Evolutionary conservation across 1,140 invertebrate species (phyloP), one percentile per base, ranked within the genome.

Genomic region (Telenomus remus): DNA sequence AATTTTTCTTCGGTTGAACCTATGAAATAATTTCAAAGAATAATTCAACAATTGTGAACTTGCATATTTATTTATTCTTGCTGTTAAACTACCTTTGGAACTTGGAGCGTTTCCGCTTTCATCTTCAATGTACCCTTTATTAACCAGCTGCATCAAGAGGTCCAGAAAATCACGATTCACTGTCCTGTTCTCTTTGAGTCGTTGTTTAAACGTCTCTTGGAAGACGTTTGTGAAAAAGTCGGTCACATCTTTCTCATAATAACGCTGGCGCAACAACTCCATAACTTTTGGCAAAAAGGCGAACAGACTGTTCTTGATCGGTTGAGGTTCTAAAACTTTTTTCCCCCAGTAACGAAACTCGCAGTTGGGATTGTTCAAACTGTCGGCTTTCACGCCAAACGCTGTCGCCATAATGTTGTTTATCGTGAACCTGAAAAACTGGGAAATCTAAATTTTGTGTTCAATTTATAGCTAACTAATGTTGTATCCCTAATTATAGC

Each of bases 101-200:
- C 91, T 83, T 0, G 64, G 59, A 8, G 13, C 37, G 9, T 75
- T 61, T 65, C 75, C 73, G 5, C 79, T 59, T 2, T 81, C 78
- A 11, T 76, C 72, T 37, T 78, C 69, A 35, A 80, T 44, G 8
- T 72, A 71, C 15, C 81, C n/a, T n/a, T n/a, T n/a, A n/a, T n/a
- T n/a, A n/a, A n/a, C n/a, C n/a, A n/a, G n/a, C n/a, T n/a, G n/a
- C n/a, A n/a, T n/a, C n/a, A n/a, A n/a, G n/a, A n/a, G n/a, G n/a
- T n/a, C n/a, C n/a, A n/a, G n/a, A n/a, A 85, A 84, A 53, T 91
- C 90, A 14, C 72, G 69, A 34, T 89, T 88, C 16, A 86, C 79
- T 14, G 74, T 79, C 0, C 85, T 78, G 34, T 87, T 85, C 59
- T 89, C 87, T 55, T 84, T 80, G 14, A 86, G 80, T 47, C 89